Percentiles rank a stretch among this genome's conserved stretches.
These are phyloP conservation scores for Glomeris marginata DNA, from an alignment of 2,888 invertebrate genomes.

Conservation along the genomic window DNA sequence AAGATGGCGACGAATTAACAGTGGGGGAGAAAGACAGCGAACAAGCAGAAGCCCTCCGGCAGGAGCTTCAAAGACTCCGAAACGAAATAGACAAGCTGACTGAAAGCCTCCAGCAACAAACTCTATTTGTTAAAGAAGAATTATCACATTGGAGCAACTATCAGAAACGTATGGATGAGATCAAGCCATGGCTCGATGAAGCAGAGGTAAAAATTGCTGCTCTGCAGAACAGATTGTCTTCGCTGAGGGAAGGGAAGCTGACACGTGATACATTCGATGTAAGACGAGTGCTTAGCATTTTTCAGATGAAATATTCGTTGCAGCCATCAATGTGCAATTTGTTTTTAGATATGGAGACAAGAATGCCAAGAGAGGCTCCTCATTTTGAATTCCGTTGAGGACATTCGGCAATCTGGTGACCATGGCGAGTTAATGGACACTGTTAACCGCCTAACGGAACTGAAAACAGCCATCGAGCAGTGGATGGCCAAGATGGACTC, in stretches of 20 bases:
- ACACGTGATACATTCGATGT: slow-evolving; percentile 19
- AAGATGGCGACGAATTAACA: slow-evolving; percentile 57
- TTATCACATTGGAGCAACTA: slow-evolving; percentile 72
- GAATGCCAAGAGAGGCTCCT: slow-evolving; percentile 63
- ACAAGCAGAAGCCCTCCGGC: slow-evolving; percentile 56
- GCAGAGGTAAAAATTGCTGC: slow-evolving; percentile 56
- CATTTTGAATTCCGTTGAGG: slow-evolving; percentile 49
- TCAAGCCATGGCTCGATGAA: slow-evolving; percentile 77
- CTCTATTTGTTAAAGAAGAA: slow-evolving; percentile 46
- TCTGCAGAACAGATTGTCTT: slow-evolving; percentile 44
- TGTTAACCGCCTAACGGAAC: slow-evolving; percentile 6
- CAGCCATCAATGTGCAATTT: not conserved
- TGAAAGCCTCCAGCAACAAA: slow-evolving; percentile 57
- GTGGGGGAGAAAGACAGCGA: slow-evolving; percentile 36
- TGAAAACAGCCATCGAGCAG: slow-evolving; percentile 54
- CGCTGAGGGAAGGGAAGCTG: slow-evolving; percentile 53
- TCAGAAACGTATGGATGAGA: slow-evolving; percentile 53
- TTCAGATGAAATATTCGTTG: no score
- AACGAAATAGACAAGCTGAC: slow-evolving; percentile 61
- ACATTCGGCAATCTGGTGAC: slow-evolving; percentile 7
- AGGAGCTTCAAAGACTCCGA: slow-evolving; percentile 57
- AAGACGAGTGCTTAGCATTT: no score
- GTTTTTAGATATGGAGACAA: slow-evolving; percentile 44
- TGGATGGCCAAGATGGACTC: slow-evolving; percentile 63
- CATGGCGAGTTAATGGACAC: slow-evolving; percentile 10